These are phyloP conservation scores for Triplophysa dalaica DNA, from an alignment of 2,113 vertebrate genomes.

Conservation along the genomic window DNA sequence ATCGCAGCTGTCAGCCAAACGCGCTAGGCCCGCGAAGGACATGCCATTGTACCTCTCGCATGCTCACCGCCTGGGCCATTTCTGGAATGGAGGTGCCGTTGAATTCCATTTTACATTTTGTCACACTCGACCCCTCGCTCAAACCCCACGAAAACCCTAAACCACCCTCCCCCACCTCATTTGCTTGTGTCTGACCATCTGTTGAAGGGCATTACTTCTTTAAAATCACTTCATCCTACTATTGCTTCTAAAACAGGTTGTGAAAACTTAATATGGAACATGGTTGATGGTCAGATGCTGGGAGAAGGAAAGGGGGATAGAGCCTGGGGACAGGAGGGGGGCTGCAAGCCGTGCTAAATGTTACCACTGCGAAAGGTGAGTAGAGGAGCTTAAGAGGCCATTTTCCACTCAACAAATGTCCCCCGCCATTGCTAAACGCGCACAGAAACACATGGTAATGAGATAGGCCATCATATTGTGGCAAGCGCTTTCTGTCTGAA, in stretches of 20 bases:
- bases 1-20: slow-evolving; percentile 88
- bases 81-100: slow-evolving; percentile 74
- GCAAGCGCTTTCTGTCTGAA: slow-evolving; percentile 56
- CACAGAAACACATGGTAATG: slow-evolving; percentile 47
- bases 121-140: slow-evolving; percentile 70
- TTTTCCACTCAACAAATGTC: slow-evolving; percentile 76
- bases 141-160: slow-evolving; percentile 24
- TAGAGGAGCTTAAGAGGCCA: slow-evolving; percentile 70
- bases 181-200: slow-evolving; percentile 75
- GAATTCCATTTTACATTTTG: slow-evolving; percentile 86
- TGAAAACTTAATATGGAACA: slow-evolving; percentile 66
- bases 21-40: slow-evolving; percentile 75
- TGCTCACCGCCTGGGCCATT: slow-evolving; percentile 76
- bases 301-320: slow-evolving; percentile 27
- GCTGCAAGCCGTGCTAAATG: slow-evolving; percentile 69
- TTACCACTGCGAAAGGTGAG: slow-evolving; percentile 78
- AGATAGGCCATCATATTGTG: slow-evolving; percentile 58
- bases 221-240: slow-evolving; percentile 74
- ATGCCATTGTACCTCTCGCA: slow-evolving; percentile 82
- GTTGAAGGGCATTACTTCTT: slow-evolving; percentile 77
- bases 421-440: slow-evolving; percentile 45
- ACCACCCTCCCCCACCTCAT: slow-evolving; percentile 26
- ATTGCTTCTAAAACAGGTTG: slow-evolving; percentile 68
- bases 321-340: not conserved
- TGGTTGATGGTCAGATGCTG: slow-evolving; percentile 45